Conservation (phyloP, 2,888 invertebrate species). For the Xanthia togata region DNA sequence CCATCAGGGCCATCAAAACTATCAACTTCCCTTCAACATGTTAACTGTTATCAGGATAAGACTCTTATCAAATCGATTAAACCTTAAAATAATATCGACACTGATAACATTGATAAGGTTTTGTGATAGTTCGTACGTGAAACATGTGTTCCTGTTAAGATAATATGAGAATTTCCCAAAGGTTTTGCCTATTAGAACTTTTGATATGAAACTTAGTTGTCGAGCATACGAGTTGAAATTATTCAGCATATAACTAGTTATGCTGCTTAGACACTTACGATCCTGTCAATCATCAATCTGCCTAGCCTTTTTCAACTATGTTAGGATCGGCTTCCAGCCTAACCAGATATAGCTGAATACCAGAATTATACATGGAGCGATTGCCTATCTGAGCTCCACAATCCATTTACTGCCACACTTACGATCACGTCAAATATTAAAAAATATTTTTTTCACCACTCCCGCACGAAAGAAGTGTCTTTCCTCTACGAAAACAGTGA, state of each 20-base stretch:
- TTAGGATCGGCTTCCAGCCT: background rate
- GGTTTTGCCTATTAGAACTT: background rate
- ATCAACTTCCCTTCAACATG: constrained; percentile 15
- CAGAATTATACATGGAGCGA: background rate
- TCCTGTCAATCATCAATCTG: background rate
- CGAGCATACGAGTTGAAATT: background rate
- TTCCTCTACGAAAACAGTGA: no score
- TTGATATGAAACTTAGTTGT: background rate
- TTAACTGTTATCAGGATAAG: constrained; percentile 41
- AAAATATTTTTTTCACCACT: no score
- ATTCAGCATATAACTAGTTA: background rate
- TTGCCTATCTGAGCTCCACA: background rate
- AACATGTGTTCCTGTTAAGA: constrained; percentile 48
- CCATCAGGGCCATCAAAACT: background rate
- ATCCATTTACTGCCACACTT: background rate
- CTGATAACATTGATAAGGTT: constrained; percentile 43
- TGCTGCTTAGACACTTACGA: background rate
- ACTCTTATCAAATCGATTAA: constrained; percentile 56
- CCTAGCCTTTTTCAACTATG: background rate
- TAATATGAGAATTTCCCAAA: constrained; percentile 24
- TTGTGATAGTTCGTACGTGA: constrained; percentile 2
- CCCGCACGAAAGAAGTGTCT: no score
- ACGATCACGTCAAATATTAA: background rate
- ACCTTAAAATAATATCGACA: constrained; percentile 54
- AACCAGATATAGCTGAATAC: background rate